A percentile compares a stretch with the other conserved stretches of the same genome.
phyloP scores from a whole-genome alignment of 2,797 vertebrate genomes.

The Peromyscus melanophrys region DNA sequence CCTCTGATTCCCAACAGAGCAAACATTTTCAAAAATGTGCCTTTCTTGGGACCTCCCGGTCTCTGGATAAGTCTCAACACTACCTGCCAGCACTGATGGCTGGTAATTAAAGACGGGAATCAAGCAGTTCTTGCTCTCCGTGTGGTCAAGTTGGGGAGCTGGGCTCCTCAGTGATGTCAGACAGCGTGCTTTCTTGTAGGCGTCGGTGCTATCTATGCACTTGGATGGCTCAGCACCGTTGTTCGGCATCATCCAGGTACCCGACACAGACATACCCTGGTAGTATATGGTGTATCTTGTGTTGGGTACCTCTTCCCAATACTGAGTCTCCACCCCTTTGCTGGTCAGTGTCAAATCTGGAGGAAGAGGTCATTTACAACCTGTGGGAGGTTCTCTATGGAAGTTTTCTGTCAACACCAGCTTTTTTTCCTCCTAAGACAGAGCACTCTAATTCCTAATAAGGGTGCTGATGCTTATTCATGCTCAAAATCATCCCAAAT shows the following conservation, averaged over 20 bases:
- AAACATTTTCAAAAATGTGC: neutral
- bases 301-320: neutral
- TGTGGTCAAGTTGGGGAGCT: neutral
- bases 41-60: neutral
- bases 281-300: neutral
- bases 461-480: neutral
- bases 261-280: neutral
- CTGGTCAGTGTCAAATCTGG: neutral
- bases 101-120: neutral
- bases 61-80: neutral
- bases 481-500: constrained; percentile 38
- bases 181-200: neutral
- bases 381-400: neutral
- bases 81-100: neutral
- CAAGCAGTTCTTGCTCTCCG: neutral
- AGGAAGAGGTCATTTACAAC: neutral
- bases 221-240: neutral
- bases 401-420: constrained; percentile 1
- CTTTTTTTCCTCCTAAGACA: neutral
- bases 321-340: neutral
- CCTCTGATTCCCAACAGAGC: neutral
- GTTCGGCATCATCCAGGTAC: neutral
- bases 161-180: neutral
- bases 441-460: neutral
- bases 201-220: neutral